phyloP scores from a whole-genome alignment of 1,140 invertebrate genomes.

The Drosophila sp. region DNA sequence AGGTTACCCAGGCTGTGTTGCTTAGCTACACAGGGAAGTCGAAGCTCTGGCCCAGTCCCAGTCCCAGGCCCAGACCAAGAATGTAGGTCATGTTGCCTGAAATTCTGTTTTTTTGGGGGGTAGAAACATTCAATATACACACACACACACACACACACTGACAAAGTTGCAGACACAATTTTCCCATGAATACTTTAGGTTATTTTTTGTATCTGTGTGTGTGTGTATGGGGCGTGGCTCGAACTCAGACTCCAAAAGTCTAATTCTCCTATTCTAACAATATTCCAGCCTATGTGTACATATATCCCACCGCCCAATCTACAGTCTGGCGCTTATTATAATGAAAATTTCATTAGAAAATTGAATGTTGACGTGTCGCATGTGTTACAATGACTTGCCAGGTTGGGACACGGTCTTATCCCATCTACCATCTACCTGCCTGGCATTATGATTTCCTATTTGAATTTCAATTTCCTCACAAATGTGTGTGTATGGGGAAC shows the following conservation, averaged over 20 bases:
- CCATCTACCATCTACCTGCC: background rate
- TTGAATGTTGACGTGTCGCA: constrained; percentile 79
- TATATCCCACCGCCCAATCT: constrained; percentile 5
- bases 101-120: background rate
- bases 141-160: background rate
- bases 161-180: constrained; percentile 5
- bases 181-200: constrained; percentile 9
- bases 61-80: constrained; percentile 7
- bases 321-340: constrained; percentile 55
- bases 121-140: constrained; percentile 13
- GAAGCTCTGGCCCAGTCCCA: constrained; percentile 9
- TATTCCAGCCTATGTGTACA: background rate
- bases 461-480: constrained; percentile 5
- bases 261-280: background rate
- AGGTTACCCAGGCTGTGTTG: constrained; percentile 8
- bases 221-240: background rate
- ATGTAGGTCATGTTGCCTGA: constrained; percentile 20
- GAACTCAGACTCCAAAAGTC: constrained; percentile 6
- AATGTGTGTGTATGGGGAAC: too few relatives aligned
- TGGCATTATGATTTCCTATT: constrained; percentile 7
- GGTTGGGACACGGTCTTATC: background rate
- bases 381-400: constrained; percentile 50
- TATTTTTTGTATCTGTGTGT: background rate
- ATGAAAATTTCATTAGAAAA: constrained; percentile 79
- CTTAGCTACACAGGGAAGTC: constrained; percentile 7